These are phyloP conservation scores for Drosophila rhopaloa DNA, from an alignment of 1,140 invertebrate genomes.

Conservation along the genomic window DNA sequence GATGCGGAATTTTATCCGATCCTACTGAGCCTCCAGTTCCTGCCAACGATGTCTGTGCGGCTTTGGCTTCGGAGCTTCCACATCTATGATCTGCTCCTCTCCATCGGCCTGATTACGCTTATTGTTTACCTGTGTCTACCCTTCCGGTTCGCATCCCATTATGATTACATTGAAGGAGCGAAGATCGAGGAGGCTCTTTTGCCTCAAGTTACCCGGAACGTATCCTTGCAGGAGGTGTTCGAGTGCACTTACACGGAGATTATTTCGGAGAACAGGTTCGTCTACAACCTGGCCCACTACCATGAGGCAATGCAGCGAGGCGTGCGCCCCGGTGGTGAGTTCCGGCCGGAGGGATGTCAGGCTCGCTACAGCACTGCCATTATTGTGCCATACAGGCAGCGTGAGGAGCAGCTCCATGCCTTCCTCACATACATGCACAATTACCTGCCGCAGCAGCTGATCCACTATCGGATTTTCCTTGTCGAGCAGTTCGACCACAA, in stretches of 20 bases:
- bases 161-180: constrained; percentile 66
- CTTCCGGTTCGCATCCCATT: constrained; percentile 78
- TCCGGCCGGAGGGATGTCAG: constrained; percentile 88
- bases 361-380: constrained; percentile 92
- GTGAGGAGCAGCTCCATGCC: constrained; percentile 90
- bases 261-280: constrained; percentile 62
- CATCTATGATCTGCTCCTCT: constrained; percentile 56
- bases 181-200: constrained; percentile 61
- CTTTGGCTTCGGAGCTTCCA: constrained; percentile 60
- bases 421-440: constrained; percentile 96
- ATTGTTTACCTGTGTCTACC: constrained; percentile 72
- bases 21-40: constrained; percentile 15
- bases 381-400: constrained; percentile 94
- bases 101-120: constrained; percentile 49
- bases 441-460: constrained; percentile 93
- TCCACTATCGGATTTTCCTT: constrained; percentile 93
- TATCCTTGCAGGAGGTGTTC: constrained; percentile 54
- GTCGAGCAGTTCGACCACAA: constrained; percentile 92
- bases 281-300: constrained; percentile 62
- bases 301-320: constrained; percentile 52
- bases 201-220: constrained; percentile 60
- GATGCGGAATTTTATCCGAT: constrained; percentile 20
- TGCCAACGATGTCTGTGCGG: constrained; percentile 63
- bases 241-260: constrained; percentile 76
- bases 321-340: constrained; percentile 71